These are phyloP conservation scores for Gryllus bimaculatus DNA, from an alignment of 1,140 invertebrate genomes.

Conservation along the genomic window DNA sequence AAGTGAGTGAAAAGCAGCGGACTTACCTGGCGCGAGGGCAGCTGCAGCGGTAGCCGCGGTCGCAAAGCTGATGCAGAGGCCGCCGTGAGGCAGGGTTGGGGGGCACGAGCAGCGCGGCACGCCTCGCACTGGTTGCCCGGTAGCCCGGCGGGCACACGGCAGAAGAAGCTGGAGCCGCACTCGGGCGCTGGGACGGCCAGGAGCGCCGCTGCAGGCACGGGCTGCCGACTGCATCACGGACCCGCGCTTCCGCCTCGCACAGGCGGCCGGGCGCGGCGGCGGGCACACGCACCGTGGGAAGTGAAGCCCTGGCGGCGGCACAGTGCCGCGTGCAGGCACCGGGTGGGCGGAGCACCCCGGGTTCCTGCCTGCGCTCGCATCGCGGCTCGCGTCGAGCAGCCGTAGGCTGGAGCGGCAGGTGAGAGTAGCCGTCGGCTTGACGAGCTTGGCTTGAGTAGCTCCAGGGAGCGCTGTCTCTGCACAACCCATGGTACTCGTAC, in stretches of 20 bases:
- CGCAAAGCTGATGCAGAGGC: conserved; percentile 71
- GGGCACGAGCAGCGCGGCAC: conserved; percentile 74
- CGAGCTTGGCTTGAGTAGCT: too few relatives aligned
- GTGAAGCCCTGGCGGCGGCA: conserved; percentile 70
- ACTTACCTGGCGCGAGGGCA: conserved; percentile 56
- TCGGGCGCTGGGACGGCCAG: conserved; percentile 60
- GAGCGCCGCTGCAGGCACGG: conserved; percentile 84
- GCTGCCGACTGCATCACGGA: conserved; percentile 71
- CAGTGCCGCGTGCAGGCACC: conserved; percentile 68
- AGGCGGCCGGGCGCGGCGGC: conserved; percentile 58
- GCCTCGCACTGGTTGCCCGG: conserved; percentile 80
- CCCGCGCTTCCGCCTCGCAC: conserved; percentile 74
- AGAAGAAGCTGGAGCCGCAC: conserved; percentile 79
- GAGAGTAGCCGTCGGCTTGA: conserved; percentile 68
- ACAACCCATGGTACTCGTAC: too few relatives aligned
- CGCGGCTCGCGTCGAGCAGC: conserved; percentile 65
- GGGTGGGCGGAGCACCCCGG: conserved; percentile 85
- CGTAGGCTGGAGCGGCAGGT: conserved; percentile 67
- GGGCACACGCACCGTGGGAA: conserved; percentile 75
- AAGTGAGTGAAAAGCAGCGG: too few relatives aligned
- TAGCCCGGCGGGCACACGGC: conserved; percentile 81
- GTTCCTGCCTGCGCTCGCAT: conserved; percentile 78
- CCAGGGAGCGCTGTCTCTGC: too few relatives aligned
- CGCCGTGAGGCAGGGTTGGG: conserved; percentile 83
- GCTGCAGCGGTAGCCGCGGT: conserved; percentile 75